Evolutionary conservation across 2,113 vertebrate species (phyloP).

Genomic region (Fregata magnificens): DNA sequence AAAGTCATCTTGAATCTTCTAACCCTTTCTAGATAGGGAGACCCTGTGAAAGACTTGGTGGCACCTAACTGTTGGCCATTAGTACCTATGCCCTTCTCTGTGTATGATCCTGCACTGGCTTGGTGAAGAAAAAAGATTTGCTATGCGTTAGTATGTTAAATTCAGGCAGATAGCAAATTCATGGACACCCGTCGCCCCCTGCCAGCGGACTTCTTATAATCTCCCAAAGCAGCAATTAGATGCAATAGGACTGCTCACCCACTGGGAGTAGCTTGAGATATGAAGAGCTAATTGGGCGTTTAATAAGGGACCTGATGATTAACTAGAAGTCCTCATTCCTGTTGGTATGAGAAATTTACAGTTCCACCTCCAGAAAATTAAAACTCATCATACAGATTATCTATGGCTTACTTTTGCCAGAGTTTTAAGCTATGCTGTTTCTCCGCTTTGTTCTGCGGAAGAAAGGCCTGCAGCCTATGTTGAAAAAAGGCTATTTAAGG

Average conservation of each 20-base stretch:
- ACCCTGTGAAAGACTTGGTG: neutral
- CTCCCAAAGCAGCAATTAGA: neutral
- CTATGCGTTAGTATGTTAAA: neutral
- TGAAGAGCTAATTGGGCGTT: neutral
- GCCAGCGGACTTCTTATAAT: neutral
- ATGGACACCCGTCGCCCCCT: neutral
- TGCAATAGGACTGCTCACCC: neutral
- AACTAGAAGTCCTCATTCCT: neutral
- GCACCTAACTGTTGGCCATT: neutral
- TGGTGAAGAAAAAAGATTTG: neutral
- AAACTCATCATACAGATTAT: neutral
- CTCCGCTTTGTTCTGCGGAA: neutral
- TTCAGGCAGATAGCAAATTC: neutral
- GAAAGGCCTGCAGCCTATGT: neutral
- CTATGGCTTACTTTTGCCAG: neutral
- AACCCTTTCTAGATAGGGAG: neutral
- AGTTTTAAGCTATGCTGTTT: neutral
- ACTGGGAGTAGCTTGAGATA: neutral
- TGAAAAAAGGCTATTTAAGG: neutral
- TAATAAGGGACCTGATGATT: neutral
- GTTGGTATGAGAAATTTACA: neutral
- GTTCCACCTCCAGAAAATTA: neutral
- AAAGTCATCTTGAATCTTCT: neutral
- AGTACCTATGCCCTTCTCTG: neutral
- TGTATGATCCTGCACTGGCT: neutral